Percentiles rank a stretch among this genome's conserved stretches.
These are phyloP conservation scores for Acanthornis magna DNA, from an alignment of 2,797 vertebrate genomes.

Conservation along the genomic window DNA sequence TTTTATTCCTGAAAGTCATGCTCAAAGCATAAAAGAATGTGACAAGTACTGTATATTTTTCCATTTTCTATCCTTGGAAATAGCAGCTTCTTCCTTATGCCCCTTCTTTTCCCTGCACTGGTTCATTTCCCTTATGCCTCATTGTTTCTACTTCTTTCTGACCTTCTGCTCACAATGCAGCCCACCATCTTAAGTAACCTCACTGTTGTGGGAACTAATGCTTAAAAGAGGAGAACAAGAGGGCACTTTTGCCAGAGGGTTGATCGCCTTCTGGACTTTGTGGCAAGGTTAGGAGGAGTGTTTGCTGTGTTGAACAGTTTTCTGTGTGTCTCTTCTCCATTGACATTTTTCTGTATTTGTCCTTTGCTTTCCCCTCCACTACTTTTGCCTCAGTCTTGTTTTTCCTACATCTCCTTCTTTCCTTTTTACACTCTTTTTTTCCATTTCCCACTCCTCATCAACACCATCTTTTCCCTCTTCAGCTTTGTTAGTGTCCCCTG, in stretches of 20 bases:
- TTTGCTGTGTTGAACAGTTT: not conserved
- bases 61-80: not conserved
- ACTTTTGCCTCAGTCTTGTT: not conserved
- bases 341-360: not conserved
- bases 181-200: not conserved
- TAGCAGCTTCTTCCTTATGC: not conserved
- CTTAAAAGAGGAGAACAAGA: not conserved
- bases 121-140: not conserved
- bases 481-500: not conserved
- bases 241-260: not conserved
- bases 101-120: not conserved
- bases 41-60: not conserved
- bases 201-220: not conserved
- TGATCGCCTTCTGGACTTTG: not conserved
- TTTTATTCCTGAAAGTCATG: not conserved
- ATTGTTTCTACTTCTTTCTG: not conserved
- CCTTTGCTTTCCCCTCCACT: not conserved
- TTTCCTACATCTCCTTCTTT: not conserved
- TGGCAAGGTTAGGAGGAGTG: not conserved
- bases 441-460: not conserved
- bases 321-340: accelerated
- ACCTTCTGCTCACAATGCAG: not conserved
- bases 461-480: not conserved
- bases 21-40: not conserved
- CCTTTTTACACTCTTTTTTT: not conserved